phyloP scores from a whole-genome alignment of 2,113 vertebrate genomes.

The Cheirogaleus medius region DNA sequence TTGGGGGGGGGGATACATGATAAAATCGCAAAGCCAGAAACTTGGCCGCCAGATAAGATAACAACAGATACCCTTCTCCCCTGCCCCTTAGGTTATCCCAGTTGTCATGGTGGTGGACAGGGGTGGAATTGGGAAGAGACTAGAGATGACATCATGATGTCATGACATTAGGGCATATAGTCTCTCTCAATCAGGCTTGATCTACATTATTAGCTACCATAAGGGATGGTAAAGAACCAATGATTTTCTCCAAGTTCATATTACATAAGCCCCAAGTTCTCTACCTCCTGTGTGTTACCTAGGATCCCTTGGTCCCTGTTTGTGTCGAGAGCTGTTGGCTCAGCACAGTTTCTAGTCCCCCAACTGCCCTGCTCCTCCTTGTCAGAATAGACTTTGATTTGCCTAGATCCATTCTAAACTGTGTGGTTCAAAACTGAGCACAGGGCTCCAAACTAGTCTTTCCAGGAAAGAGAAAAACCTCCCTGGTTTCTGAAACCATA shows the following conservation, averaged over 20 bases:
- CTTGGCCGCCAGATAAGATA: background rate
- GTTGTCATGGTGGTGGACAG: background rate
- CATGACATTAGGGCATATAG: background rate
- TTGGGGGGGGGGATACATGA: background rate
- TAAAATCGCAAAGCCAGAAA: background rate
- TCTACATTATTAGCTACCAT: background rate
- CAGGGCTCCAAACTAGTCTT: background rate
- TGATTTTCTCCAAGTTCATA: background rate
- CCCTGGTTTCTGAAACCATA: background rate
- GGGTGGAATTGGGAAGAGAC: background rate
- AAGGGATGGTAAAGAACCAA: background rate
- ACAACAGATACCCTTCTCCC: too few species aligned
- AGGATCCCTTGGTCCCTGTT: background rate
- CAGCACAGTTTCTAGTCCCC: background rate
- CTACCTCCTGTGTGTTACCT: background rate
- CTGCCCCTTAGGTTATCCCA: background rate
- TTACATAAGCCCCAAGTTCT: background rate
- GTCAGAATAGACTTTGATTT: background rate
- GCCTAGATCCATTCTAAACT: background rate
- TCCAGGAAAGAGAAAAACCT: background rate
- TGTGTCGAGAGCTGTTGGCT: background rate
- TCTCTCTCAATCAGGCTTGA: background rate
- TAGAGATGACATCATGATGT: background rate
- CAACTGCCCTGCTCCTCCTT: fast-evolving
- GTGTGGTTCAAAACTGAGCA: background rate